Evolutionary conservation across 2,888 invertebrate genomes (phyloP).

Genomic region (Parapristionchus giblindavisi): DNA sequence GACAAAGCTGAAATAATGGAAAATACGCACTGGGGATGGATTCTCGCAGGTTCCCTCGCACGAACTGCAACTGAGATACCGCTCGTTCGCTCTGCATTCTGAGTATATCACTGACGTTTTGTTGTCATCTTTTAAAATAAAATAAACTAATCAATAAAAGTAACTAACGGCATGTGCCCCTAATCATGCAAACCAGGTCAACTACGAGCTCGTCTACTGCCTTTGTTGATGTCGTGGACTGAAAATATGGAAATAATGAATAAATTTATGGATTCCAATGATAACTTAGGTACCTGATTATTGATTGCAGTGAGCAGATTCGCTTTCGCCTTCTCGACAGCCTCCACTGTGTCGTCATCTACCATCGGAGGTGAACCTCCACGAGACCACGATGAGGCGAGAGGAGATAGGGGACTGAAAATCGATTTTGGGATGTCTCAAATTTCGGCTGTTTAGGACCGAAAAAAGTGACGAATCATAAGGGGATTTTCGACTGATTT

Average conservation of each 20-base stretch:
- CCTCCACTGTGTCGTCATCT: not conserved
- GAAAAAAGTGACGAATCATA: too few species aligned
- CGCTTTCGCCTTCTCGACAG: not conserved
- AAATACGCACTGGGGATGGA: not conserved
- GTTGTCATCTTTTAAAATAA: not conserved
- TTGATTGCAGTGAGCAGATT: slow-evolving; percentile 13
- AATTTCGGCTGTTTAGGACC: too few species aligned
- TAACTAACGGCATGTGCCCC: not conserved
- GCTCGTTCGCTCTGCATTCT: slow-evolving; percentile 13
- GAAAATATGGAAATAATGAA: not conserved
- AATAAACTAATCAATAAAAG: not conserved
- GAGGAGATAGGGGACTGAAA: slow-evolving; percentile 19
- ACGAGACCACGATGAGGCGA: slow-evolving; percentile 10
- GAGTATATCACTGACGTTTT: not conserved
- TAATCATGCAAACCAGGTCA: slow-evolving; percentile 13
- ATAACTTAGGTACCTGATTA: not conserved
- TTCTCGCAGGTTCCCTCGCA: slow-evolving; percentile 15
- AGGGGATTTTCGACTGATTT: too few species aligned
- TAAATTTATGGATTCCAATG: not conserved
- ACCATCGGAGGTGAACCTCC: slow-evolving; percentile 10
- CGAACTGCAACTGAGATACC: not conserved
- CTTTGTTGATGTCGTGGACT: not conserved
- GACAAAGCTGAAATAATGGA: not conserved
- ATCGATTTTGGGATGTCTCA: not conserved
- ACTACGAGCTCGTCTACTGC: slow-evolving; percentile 17